Percentiles rank a stretch among this genome's conserved stretches.
These are phyloP conservation scores for Onychomys arenicola DNA, from an alignment of 2,797 vertebrate genomes.

Conservation along the genomic window DNA sequence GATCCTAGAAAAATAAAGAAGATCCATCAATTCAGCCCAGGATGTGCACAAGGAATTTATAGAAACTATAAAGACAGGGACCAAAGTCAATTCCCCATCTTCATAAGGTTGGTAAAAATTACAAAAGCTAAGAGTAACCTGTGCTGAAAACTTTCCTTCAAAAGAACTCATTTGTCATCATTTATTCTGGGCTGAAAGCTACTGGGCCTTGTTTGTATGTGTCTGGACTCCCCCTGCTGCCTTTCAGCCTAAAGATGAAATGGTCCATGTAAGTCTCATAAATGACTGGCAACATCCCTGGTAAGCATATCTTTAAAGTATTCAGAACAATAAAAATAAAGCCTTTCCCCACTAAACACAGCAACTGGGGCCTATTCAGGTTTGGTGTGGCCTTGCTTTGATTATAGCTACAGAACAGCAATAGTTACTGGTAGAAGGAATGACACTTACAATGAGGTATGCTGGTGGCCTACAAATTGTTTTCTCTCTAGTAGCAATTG, in stretches of 20 bases:
- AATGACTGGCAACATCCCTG: background rate
- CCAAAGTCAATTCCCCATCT: background rate
- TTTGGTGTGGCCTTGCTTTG: background rate
- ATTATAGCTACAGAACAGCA: background rate
- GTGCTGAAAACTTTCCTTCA: slow-evolving; percentile 8
- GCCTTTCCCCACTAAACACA: background rate
- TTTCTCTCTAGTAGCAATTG: slow-evolving; percentile 10
- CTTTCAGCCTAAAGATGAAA: background rate
- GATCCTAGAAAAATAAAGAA: slow-evolving; percentile 1
- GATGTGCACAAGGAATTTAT: background rate
- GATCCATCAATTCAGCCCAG: background rate
- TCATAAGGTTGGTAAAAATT: slow-evolving; percentile 48
- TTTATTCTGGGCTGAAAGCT: slow-evolving; percentile 11
- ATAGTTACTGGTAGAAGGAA: background rate
- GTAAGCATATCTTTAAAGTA: background rate
- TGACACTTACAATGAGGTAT: background rate
- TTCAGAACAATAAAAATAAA: background rate
- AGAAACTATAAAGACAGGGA: slow-evolving; percentile 7
- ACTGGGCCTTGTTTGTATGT: background rate
- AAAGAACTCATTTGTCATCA: slow-evolving; percentile 39
- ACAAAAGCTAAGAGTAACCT: slow-evolving; percentile 53
- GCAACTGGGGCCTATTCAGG: background rate
- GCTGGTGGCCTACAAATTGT: background rate
- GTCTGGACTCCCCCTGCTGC: background rate
- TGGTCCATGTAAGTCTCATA: background rate